Evolutionary conservation across 1,140 invertebrate genomes (phyloP), one percentile per base, ranked within the genome.

Genomic region (Drosophila nikananu): DNA sequence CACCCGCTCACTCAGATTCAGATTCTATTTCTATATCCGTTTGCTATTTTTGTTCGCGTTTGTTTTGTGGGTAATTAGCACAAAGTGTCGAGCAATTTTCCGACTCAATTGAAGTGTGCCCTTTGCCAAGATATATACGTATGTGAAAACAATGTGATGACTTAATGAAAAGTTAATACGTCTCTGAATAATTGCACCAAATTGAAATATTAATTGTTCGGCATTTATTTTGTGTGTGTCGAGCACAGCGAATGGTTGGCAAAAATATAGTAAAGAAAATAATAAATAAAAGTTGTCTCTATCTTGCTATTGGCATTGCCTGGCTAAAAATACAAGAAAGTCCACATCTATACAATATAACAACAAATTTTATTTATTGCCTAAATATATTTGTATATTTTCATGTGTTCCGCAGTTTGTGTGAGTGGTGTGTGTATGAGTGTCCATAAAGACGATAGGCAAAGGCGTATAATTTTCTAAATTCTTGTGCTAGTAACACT

Each of bases 291-390:
- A 83, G 72, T 71, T 89, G 79, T 84, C 84, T 89, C 77, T 89
- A 82, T 77, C 49, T 81, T 49, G 80, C 77, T 89, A 71, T 81
- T 72, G 64, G 65, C 83, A 90, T 80, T 90, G 73, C 81, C 84
- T 89, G 65, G 81, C 84, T 90, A 89, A 84, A 89, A 89, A 90
- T 89, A 89, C 73, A 82, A 86, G 77, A 86, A 81, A 83, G 59
- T 46, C 74, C 62, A 68, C 80, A 82, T 70, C 73, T 66, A 74
- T 57, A 77, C 42, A 71, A 68, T 79, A 81, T 84, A 89, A 89
- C 84, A 89, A 90, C 84, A 89, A 89, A 72, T 90, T 89, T 89
- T 90, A 89, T 89, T 89, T 89, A 89, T 89, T 89, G 86, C 86
- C 70, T 68, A 89, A 74, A 89, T 67, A 81, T 64, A 83, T 66